Percentiles rank a stretch among this genome's conserved stretches.
Evolutionary conservation across 1,140 invertebrate genomes (phyloP).

Genomic region (Penaeus vannamei): DNA sequence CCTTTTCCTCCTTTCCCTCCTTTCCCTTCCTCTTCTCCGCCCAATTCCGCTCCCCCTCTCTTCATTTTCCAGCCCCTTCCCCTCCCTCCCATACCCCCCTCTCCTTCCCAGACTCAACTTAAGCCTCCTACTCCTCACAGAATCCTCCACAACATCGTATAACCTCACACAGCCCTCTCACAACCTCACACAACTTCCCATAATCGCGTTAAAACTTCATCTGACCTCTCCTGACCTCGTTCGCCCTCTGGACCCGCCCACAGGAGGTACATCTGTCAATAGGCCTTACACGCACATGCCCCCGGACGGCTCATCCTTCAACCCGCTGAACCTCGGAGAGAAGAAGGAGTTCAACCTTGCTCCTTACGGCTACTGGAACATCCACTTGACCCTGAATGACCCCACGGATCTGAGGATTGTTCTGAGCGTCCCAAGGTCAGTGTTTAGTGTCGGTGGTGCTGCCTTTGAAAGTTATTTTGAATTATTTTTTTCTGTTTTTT

Average conservation of each 20-base stretch:
- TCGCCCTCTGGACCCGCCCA: not conserved
- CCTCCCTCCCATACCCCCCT: not conserved
- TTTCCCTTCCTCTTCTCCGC: too few relatives aligned
- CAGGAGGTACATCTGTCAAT: constrained; percentile 42
- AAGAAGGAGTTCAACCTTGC: constrained; percentile 48
- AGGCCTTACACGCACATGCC: constrained; percentile 63
- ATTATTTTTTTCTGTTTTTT: too few relatives aligned
- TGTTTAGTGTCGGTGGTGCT: too few relatives aligned
- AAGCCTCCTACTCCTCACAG: not conserved
- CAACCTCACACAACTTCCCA: too few relatives aligned
- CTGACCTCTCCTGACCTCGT: not conserved
- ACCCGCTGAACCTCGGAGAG: constrained; percentile 58
- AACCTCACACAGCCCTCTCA: too few relatives aligned
- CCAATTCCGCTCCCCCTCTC: not conserved
- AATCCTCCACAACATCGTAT: not conserved
- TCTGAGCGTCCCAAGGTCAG: constrained; percentile 66
- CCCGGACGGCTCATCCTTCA: constrained; percentile 66
- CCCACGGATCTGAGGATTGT: constrained; percentile 56
- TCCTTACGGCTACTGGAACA: constrained; percentile 68
- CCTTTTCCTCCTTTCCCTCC: too few relatives aligned
- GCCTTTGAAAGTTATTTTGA: too few relatives aligned
- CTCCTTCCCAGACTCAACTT: not conserved
- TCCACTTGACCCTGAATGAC: constrained; percentile 66
- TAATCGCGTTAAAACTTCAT: not conserved
- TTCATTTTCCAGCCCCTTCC: not conserved